Base-by-base conservation (phyloP, 2,888 invertebrate genomes). In the Tinea trinotella region DNA sequence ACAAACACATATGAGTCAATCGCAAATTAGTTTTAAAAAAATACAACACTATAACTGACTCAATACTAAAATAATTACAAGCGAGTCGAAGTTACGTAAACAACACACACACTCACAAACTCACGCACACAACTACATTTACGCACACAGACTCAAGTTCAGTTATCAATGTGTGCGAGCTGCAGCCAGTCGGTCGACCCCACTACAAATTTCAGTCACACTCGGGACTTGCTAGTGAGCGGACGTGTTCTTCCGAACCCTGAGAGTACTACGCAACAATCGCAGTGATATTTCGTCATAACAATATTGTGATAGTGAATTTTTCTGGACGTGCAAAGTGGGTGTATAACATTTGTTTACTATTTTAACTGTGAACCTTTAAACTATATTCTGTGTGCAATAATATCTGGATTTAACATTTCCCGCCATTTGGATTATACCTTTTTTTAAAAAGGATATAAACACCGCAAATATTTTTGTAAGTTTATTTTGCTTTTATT, bases 401-500 rank as follows among this genome's bases (percentile, higher is more conserved):
- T 53, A 13, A 34, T 17, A 3, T 46, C 46, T 24, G 30, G 24
- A 53, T 44, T 53, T 24, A 40, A 30, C 9, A 81, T 78, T 75
- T 72, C 70, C 73, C 77, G 69, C 72, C 62, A 76, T 77, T 83
- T 83, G 84, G 85, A 84, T 84, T 85, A 80, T 82, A 84, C 78
- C 79, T 67, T 9, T 17, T n/a, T 68, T 72, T 65, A 72, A 80
- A 78, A 79, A 78, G 81, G 71, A 62, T 67, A 61, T 65, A 59
- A 73, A 79, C 66, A 69, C 79, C 77, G 85, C 84, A 85, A 85
- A 83, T 84, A 85, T 84, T 85, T 85, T 76, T 64, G 85, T 85
- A 77, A 84, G 85, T 84, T 58, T 64, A 58, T 60, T n/a, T n/a
- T n/a, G n/a, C n/a, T n/a, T 59, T 36, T 36, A n/a, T 36, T n/a